Base-by-base conservation (phyloP, 2,113 vertebrate species). In the Ammodytes dubius region DNA sequence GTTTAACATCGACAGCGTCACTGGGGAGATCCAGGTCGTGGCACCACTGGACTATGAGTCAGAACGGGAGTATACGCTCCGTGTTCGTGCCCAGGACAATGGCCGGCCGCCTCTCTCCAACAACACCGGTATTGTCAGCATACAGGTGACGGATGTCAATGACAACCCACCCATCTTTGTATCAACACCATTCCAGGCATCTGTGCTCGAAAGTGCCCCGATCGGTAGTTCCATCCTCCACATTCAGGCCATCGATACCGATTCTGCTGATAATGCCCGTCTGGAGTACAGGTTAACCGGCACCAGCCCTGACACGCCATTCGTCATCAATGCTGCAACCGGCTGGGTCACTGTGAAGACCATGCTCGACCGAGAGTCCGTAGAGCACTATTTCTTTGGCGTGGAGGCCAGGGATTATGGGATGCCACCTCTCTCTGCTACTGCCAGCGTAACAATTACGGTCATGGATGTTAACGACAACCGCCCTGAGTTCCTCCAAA, bases 391-490 rank as follows among this genome's bases (percentile, higher is more conserved):
- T 58, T 97, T 97, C 87, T 99, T 99, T 72, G 97, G 97, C 0
- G 97, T 99, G 46, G 98, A 99, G 90, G 98, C 98, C 52, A 93
- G 95, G 42, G 98, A 99, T 93, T 98, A 99, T 0, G 98, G 98
- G 5, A 94, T 94, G 61, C 98, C 97, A 0, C 93, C 97, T 9
- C 96, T 99, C n/a, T 98, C 98, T 0, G 96, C 98, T 6, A 99
- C 98, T 0, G 97, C 98, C 13, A 99, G 98, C 0, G 97, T 99
- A 63, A 98, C 97, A 37, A 97, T 99, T 68, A 99, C 97, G 3
- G 96, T 99, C 59, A 96, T 99, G 96, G 98, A 99, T 79, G 97
- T 99, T 66, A 99, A 99, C 0, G 98, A 99, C 93, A 99, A 99
- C 90, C 95, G 96, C 3, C 98, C 98, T 0, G 98, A 99, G 88